Conservation (phyloP, 2,113 vertebrate species). For the Chaenogobius annularis region DNA sequence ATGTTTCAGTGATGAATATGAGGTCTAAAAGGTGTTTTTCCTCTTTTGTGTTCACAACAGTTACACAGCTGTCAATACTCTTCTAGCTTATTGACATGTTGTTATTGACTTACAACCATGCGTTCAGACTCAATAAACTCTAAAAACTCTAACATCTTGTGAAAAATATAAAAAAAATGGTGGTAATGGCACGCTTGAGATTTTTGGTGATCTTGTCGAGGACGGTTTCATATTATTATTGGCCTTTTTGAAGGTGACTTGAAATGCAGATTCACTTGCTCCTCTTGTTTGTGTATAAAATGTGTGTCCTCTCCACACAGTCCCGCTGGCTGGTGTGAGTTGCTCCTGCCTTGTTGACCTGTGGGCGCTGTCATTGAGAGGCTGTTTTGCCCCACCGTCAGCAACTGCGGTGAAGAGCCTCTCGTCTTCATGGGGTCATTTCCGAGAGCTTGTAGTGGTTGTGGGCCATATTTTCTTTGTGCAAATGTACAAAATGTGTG, state of each 20-base stretch:
- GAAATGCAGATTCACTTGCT: neutral
- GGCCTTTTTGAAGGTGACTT: neutral
- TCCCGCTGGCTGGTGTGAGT: constrained; percentile 21
- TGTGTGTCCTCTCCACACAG: constrained; percentile 31
- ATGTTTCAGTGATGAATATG: neutral
- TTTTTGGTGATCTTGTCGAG: neutral
- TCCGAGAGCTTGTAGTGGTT: constrained; percentile 51
- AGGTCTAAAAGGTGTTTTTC: neutral
- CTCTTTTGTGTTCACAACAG: no score
- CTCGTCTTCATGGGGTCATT: constrained; percentile 55
- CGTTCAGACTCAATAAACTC: neutral
- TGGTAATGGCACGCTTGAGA: neutral
- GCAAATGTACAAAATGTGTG: constrained; percentile 16
- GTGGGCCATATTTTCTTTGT: constrained; percentile 15
- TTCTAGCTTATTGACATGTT: neutral
- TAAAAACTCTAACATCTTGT: no score
- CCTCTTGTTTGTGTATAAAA: constrained; percentile 11
- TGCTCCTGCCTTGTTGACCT: constrained; percentile 60
- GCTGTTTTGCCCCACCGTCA: constrained; percentile 49
- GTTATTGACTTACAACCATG: neutral
- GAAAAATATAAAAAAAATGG: neutral
- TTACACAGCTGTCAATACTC: neutral
- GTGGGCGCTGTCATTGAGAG: constrained; percentile 53
- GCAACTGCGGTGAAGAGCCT: constrained; percentile 47
- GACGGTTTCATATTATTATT: neutral